Evolutionary conservation across 2,888 invertebrate genomes (phyloP), one percentile per base, ranked within the genome.

Genomic region (Pandemis corylana): DNA sequence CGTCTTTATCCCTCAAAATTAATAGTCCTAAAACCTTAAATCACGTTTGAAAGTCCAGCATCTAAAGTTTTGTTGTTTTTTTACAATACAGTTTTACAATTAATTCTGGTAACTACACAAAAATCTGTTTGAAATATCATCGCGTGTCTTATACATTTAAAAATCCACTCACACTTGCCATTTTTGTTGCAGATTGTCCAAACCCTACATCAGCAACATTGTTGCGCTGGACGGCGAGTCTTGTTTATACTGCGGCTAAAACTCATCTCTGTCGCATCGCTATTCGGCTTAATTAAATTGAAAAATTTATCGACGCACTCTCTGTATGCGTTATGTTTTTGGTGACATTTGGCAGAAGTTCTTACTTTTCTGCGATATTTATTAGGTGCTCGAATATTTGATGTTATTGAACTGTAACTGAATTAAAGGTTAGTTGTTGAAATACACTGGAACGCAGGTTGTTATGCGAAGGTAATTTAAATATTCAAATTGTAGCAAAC

Each of bases 241-340:
- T 73, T 75, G 76, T 76, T 76, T 76, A 72, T 75, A 75, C 71
- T 66, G 75, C 41, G 66, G 65, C 65, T 74, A 61, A 71, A 51
- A 62, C 44, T 44, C 69, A 59, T 71, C 61, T 28, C 69, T 74
- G 78, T 76, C 72, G 71, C 71, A 71, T 70, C 68, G 71, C 70
- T 49, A 63, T 73, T 63, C 49, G 51, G 59, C 65, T 89, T 82
- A 89, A 90, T 91, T 90, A 90, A 91, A 91, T 91, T 89, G 87
- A 85, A 83, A 84, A 87, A 83, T 89, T 90, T 89, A 90, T 90
- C 83, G 85, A 79, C 79, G 78, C 80, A 81, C 82, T 83, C 77
- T 77, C 80, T 85, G 81, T 83, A 80, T 80, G 80, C 69, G 66
- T 64, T 42, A 68, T 70, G 53, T 63, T 68, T 64, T 71, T 44